Evolutionary conservation across 23 tunicate genomes (phyloP), one percentile per base, ranked within the genome.

Genomic region (Styela clava): DNA sequence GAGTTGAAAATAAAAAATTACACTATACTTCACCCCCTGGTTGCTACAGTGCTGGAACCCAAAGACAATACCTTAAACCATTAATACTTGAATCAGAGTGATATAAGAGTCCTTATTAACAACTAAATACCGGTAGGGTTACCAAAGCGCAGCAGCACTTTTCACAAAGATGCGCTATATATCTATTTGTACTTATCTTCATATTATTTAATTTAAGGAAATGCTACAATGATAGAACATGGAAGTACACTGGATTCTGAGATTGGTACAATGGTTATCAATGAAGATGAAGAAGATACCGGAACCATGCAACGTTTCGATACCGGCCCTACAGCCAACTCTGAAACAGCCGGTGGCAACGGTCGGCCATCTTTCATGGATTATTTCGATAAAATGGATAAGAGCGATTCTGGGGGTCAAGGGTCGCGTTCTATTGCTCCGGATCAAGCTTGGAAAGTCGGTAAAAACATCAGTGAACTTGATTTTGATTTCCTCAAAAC

Each of bases 381-480:
- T 31, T 91, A 91, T 73, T 91, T 91, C 35, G 96, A 90, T 67
- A 90, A 90, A 33, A 78, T 83, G 18, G 89, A 85, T 26, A 81
- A 74, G 32, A 74, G 81, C 74, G 85, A 81, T 63, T 82, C 87
- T 35, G 79, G 83, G 0, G 85, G 85, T 2, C 28, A 52, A 19
- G 84, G 69, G 35, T 71, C 72, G 35, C 79, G 73, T 2, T 86
- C 84, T 21, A 44, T 87, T 0, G 89, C 92, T 0, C 89, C 98
- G 2, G 98, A 93, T 33, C 89, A 93, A 76, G 98, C 98, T 0
- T 93, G 98, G 98, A 93, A 93, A 64, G 78, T 82, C 64, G 78
- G 73, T 44, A 93, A 93, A 63, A 88, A 93, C 79, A 85, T 93
- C 82, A 87, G 89, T 3, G 98, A 88, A 78, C 85, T 85, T 82